A percentile compares a stretch with the other conserved stretches of the same genome.
These are phyloP conservation scores for Thamnophis elegans DNA, from an alignment of 2,797 vertebrate genomes.

Conservation along the genomic window DNA sequence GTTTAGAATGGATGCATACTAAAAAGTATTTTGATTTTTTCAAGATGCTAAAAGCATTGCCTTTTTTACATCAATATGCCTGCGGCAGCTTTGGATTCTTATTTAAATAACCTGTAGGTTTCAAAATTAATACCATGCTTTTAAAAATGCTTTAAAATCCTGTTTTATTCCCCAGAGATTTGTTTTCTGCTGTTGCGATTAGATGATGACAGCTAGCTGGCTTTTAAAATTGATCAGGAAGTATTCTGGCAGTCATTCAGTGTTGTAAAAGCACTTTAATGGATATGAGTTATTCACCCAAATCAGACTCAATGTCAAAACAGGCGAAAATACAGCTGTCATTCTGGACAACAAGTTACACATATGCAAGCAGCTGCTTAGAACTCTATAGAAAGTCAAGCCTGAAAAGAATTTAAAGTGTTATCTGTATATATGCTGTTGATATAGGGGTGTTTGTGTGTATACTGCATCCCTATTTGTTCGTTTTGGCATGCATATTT, in stretches of 20 bases:
- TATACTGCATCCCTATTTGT: background rate
- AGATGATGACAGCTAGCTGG: conserved; percentile 84
- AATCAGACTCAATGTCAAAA: conserved; percentile 85
- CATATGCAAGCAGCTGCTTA: conserved; percentile 80
- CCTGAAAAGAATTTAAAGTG: conserved; percentile 64
- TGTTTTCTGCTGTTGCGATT: conserved; percentile 81
- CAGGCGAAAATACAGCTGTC: conserved; percentile 86
- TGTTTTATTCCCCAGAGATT: conserved; percentile 80
- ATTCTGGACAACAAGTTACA: conserved; percentile 81
- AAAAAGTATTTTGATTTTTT: conserved; percentile 62
- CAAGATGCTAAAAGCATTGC: conserved; percentile 54
- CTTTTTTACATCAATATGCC: conserved; percentile 63
- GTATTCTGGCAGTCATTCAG: conserved; percentile 85
- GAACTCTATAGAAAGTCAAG: conserved; percentile 69
- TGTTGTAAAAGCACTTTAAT: conserved; percentile 88
- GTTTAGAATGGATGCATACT: conserved; percentile 63
- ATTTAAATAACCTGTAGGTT: conserved; percentile 73
- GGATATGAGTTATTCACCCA: conserved; percentile 86
- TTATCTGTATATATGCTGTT: conserved; percentile 32
- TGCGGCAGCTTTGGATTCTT: conserved; percentile 64
- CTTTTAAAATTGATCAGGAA: conserved; percentile 89
- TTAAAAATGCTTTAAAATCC: conserved; percentile 79
- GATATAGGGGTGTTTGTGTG: background rate
- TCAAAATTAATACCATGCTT: conserved; percentile 74
- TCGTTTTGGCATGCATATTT: background rate